Evolutionary conservation across 2,113 vertebrate species (phyloP), one percentile per base, ranked within the genome.

Genomic region (Cettia cetti): DNA sequence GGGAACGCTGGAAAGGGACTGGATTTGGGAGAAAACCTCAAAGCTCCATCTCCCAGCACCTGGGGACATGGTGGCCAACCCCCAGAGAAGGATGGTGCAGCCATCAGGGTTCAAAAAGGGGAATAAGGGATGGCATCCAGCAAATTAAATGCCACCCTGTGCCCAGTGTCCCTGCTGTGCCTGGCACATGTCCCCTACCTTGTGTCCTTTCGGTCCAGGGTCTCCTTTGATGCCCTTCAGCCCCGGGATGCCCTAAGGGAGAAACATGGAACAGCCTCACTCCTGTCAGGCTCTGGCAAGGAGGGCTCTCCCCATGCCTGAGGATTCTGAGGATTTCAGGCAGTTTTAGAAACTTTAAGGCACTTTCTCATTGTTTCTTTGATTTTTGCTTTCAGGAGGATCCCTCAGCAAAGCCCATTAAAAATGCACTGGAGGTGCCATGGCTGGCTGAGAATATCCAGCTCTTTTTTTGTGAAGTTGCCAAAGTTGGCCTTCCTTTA

Each of bases 201-300:
- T 96, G 82, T 76, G 88, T 28, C 98, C 99, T 50, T 98, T 98
- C 1, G 60, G 90, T 33, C 98, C 98, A 9, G 91, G 92, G n/a
- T 97, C 96, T 45, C 99, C 99, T 15, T 47, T 91, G 16, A 96
- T 74, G 78, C 99, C 99, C 64, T 94, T 97, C 57, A 97, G 91
- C 50, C 98, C 99, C 1, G 93, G 96, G 44, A 97, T 95, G 82
- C 99, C 99, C 99, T 98, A 37, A 23, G 88, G 31, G 88, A 80
- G 91, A 76, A 83, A 39, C 5, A 44, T 0, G 1, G 54, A 24
- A 42, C n/a, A 4, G 1, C 39, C 49, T 82, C 65, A 52, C 79
- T 59, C 33, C 83, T 2, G 0, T 3, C 6, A 35, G 44, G 49
- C 33, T 53, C 74, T 15, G 50, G 24, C 33, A 17, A 23, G 35